phyloP scores from a whole-genome alignment of 2,797 vertebrate genomes.

The Coregonus sp. region DNA sequence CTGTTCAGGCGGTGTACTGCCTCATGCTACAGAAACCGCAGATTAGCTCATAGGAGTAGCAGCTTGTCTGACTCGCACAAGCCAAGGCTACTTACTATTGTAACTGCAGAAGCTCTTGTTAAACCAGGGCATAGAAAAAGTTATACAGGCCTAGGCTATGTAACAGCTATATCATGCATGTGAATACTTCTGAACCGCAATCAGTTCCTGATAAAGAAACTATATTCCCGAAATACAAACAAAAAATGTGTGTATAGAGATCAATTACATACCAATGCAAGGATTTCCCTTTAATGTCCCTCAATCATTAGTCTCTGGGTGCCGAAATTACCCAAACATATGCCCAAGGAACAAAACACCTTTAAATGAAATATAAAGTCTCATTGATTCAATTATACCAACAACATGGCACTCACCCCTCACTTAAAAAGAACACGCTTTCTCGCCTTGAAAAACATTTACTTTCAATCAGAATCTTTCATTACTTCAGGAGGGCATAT shows the following conservation, averaged over 20 bases:
- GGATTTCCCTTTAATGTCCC: conserved; percentile 11
- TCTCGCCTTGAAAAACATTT: neutral
- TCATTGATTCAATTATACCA: too few relatives aligned
- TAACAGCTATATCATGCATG: too few relatives aligned
- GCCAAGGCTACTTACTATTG: too few relatives aligned
- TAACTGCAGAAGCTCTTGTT: too few relatives aligned
- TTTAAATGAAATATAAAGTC: conserved; percentile 9
- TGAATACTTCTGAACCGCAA: too few relatives aligned
- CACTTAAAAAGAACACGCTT: conserved; percentile 9
- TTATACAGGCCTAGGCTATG: too few relatives aligned
- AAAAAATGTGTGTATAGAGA: conserved; percentile 27
- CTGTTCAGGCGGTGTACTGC: too few relatives aligned
- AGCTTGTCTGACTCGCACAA: too few relatives aligned
- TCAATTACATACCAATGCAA: conserved; percentile 25
- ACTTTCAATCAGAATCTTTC: conserved; percentile 33
- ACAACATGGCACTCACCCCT: neutral
- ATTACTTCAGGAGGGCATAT: conserved; percentile 37
- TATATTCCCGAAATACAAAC: conserved; percentile 7
- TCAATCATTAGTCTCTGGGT: neutral
- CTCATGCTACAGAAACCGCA: too few relatives aligned
- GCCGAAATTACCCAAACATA: neutral
- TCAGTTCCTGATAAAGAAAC: too few relatives aligned
- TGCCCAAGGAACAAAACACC: neutral
- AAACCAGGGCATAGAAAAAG: too few relatives aligned
- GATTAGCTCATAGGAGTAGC: too few relatives aligned